phyloP scores from a whole-genome alignment of 2,888 invertebrate genomes.

The Dryadula phaetusa region DNA sequence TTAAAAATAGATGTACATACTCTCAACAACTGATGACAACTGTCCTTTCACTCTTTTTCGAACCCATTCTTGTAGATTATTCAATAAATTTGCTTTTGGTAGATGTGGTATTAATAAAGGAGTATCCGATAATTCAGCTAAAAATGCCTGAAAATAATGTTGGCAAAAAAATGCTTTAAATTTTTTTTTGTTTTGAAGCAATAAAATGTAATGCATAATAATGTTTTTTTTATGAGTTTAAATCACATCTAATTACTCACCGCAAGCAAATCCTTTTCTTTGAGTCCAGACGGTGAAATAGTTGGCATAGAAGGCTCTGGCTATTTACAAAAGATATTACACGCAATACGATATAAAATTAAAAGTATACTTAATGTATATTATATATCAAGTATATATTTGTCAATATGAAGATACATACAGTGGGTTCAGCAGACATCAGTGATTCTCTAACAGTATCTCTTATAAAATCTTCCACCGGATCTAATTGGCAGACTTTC shows the following conservation, averaged over 20 bases:
- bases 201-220: too few relatives aligned
- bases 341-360: neutral
- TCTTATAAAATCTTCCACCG: conserved; percentile 70
- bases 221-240: too few relatives aligned
- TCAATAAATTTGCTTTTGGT: conserved; percentile 66
- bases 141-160: conserved; percentile 61
- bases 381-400: neutral
- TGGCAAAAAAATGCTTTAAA: neutral
- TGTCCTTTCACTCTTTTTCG: conserved; percentile 66
- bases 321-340: conserved; percentile 52
- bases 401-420: conserved; percentile 43
- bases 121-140: conserved; percentile 68
- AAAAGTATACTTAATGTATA: neutral
- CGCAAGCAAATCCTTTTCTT: conserved; percentile 64
- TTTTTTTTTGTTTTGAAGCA: too few relatives aligned
- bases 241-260: conserved; percentile 49
- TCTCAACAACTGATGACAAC: conserved; percentile 56
- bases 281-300: conserved; percentile 61
- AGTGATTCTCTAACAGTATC: conserved; percentile 62
- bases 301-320: conserved; percentile 57
- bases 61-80: conserved; percentile 71
- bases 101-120: conserved; percentile 73
- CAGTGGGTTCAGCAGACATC: conserved; percentile 60
- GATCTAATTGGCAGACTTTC: conserved; percentile 69
- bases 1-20: conserved; percentile 52